Base-by-base conservation (phyloP, 23 tunicate genomes). In the Oikopleura dioica region DNA sequence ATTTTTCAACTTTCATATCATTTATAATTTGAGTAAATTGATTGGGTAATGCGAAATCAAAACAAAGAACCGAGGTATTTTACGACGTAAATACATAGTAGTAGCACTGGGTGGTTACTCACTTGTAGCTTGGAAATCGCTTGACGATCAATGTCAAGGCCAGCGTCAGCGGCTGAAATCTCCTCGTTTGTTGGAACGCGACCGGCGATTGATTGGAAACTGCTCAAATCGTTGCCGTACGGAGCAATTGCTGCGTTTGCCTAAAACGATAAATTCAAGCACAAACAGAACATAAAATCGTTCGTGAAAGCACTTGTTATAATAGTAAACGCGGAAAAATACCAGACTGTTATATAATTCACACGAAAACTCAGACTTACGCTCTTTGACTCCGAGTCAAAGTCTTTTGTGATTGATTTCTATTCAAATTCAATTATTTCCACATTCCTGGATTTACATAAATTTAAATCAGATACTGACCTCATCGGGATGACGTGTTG, bases 401-500 rank as follows among this genome's bases (percentile, higher is more conserved):
- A 44, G 55, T 9, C 55, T 9, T 9, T 44, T 9, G 55, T 9
- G 9, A 44, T 9, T 44, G 16, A 16, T 44, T 9, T 44, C 55
- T 9, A 9, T 16, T 16, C 55, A 44, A 9, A 44, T 9, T 9
- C 16, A 44, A 44, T 44, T 9, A 16, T 44, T 44, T 16, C 55
- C 55, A 44, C 9, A 16, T 9, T 44, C 16, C 9, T 9, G 16
- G 55, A 9, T 44, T 9, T 44, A 44, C 9, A 44, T 44, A 44
- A 44, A 44, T 44, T 44, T 44, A 63, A 63, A n/a, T n/a, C n/a
- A n/a, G n/a, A n/a, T 16, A 63, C 16, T 21, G 16, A 63, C 72
- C 72, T 63, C 72, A 12, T 63, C 72, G 4, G 72, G 72, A 63
- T 63, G 72, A 21, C 72, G 30, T 24, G 72, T 63, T 28, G 72